Evolutionary conservation across 2,888 invertebrate species (phyloP).

Genomic region (Cancer borealis): DNA sequence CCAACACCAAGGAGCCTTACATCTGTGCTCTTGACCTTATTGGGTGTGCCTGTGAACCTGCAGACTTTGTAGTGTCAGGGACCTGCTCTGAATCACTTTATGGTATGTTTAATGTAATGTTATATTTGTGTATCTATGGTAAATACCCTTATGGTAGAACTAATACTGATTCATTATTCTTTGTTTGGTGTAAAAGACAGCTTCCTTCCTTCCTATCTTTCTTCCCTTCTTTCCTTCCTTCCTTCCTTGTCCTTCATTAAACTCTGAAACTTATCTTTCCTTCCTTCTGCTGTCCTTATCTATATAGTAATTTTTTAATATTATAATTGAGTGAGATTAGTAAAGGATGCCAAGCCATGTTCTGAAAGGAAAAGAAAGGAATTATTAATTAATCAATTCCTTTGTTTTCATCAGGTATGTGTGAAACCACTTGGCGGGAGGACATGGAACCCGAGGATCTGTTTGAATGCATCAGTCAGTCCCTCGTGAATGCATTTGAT

Average conservation of each 20-base stretch:
- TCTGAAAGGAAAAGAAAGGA: background rate
- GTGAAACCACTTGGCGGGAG: conserved; percentile 96
- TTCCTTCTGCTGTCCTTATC: background rate
- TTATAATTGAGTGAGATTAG: background rate
- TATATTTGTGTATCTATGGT: background rate
- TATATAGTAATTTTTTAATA: background rate
- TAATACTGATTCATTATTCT: too few relatives aligned
- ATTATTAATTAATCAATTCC: background rate
- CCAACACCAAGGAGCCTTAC: conserved; percentile 90
- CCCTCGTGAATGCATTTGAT: conserved; percentile 96
- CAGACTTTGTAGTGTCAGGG: conserved; percentile 99
- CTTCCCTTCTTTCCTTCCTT: background rate
- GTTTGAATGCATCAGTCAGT: conserved; percentile 97
- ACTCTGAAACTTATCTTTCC: background rate
- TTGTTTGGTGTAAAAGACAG: too few relatives aligned
- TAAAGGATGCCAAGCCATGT: background rate
- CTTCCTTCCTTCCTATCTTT: background rate
- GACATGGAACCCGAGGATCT: conserved; percentile 93
- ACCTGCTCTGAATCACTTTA: conserved; percentile 93
- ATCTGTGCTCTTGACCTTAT: conserved; percentile 97
- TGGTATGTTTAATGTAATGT: conserved; percentile 80
- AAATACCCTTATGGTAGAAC: too few relatives aligned
- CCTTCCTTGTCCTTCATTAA: background rate
- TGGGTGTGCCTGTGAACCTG: conserved; percentile 92
- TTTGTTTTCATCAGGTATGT: conserved; percentile 85